Base-by-base conservation (phyloP, 2,888 invertebrate genomes). In the Caenorhabditis doughertyi region DNA sequence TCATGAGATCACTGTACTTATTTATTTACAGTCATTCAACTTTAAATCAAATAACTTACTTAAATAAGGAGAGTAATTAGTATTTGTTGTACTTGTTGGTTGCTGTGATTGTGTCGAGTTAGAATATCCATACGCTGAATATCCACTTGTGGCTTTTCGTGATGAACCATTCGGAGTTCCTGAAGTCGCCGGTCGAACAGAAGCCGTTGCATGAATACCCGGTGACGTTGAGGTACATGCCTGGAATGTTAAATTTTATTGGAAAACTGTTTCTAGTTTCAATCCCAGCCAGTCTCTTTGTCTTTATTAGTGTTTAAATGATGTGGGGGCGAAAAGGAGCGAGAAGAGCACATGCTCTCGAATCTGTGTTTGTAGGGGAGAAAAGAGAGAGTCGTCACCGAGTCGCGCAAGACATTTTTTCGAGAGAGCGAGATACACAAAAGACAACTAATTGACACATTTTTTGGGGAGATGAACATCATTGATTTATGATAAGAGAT, bases 361-460 rank as follows among this genome's bases (percentile, higher is more conserved):
- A 73, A 73, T 74, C 56, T 73, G 47, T 74, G 74, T 74, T 65
- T 74, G 74, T 74, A 65, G 42, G 44, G n/a, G 21, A 18, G 27
- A 27, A 35, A 55, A 27, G 44, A 42, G 60, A 35, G 35, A 35
- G 23, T 62, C 62, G 39, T 62, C 53, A 64, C 44, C 42, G 18
- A 62, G 60, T 64, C 55, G 74, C 64, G 64, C 74, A 55, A 65
- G 56, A 47, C 74, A 18, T 49, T 67, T 76, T 65, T 65, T 67
- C 25, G 58, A 55, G 49, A 58, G 47, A 29, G 49, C 18, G 58
- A 65, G 29, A 65, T 32, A 74, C 65, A 65, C 56, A 56, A 55
- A 64, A 67, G 67, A 76, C 76, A 76, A 76, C 76, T 76, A 76
- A 76, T 76, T 76, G 76, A 76, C 76, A 67, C 65, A 76, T 76